Conservation (phyloP, 2,888 invertebrate species). For the Epinotia nisella region DNA sequence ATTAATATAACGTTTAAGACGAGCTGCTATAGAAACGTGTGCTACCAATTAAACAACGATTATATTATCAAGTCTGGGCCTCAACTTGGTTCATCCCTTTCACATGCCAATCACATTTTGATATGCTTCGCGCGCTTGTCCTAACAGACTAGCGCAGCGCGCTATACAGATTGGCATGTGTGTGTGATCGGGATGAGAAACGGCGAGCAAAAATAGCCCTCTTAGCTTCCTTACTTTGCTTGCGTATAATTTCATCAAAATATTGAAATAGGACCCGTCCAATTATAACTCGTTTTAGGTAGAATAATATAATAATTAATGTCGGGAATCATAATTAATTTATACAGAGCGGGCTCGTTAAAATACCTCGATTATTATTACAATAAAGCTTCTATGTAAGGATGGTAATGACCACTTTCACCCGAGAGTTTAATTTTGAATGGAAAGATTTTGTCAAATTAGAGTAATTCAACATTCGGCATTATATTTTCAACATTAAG, state of each 20-base stretch:
- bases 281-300: slow-evolving; percentile 28
- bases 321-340: slow-evolving; percentile 38
- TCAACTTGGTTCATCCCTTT: not conserved
- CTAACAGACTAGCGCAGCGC: too few relatives aligned
- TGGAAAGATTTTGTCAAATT: slow-evolving; percentile 15
- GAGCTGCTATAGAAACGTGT: not conserved
- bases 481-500: not conserved
- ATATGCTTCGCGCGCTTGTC: not conserved
- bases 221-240: slow-evolving; percentile 2
- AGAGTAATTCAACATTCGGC: not conserved
- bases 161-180: too few relatives aligned
- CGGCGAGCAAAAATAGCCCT: not conserved
- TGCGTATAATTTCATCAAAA: slow-evolving; percentile 10
- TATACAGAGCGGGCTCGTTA: slow-evolving; percentile 38
- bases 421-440: slow-evolving; percentile 15
- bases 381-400: slow-evolving; percentile 29
- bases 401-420: slow-evolving; percentile 20
- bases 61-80: not conserved
- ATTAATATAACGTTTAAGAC: not conserved
- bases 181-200: not conserved
- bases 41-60: not conserved
- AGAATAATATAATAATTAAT: slow-evolving; percentile 37
- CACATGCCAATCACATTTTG: not conserved
- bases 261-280: slow-evolving; percentile 18
- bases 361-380: slow-evolving; percentile 34